These are phyloP conservation scores for Sula dactylatra DNA, from an alignment of 2,113 vertebrate genomes.

Conservation along the genomic window DNA sequence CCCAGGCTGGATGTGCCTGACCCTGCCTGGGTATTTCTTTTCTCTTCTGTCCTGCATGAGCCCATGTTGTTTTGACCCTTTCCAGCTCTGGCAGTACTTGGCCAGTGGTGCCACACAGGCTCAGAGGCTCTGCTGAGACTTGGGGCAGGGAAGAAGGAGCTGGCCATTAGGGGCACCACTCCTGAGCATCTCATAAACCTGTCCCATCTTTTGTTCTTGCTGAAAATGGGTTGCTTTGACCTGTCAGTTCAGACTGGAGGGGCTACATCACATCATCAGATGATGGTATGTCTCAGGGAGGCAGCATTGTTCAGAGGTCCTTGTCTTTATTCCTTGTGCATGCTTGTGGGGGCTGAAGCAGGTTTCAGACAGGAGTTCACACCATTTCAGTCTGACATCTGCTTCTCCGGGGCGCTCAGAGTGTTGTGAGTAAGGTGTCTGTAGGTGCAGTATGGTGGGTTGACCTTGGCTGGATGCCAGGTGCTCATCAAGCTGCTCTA, in stretches of 20 bases:
- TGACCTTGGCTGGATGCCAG: background rate
- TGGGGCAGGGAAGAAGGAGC: background rate
- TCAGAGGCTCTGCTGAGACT: background rate
- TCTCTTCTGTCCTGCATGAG: background rate
- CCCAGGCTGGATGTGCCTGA: background rate
- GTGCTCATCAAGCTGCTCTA: no score
- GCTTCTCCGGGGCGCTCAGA: conserved; percentile 51
- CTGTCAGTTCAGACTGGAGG: background rate
- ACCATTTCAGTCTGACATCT: background rate
- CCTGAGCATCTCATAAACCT: background rate
- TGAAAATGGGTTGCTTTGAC: background rate
- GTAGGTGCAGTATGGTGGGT: conserved; percentile 56
- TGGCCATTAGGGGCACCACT: background rate
- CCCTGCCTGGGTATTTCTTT: background rate
- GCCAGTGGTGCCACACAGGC: background rate
- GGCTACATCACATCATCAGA: background rate
- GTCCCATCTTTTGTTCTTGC: background rate
- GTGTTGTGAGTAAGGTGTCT: conserved; percentile 76
- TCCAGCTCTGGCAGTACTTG: background rate
- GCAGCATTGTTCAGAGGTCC: background rate
- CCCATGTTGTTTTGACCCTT: background rate
- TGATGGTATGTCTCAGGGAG: background rate
- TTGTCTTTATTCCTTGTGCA: background rate
- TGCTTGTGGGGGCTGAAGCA: background rate
- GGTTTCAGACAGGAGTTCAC: no score